Base-by-base conservation (phyloP, 2,113 vertebrate species). In the Chloropsis hardwickii region DNA sequence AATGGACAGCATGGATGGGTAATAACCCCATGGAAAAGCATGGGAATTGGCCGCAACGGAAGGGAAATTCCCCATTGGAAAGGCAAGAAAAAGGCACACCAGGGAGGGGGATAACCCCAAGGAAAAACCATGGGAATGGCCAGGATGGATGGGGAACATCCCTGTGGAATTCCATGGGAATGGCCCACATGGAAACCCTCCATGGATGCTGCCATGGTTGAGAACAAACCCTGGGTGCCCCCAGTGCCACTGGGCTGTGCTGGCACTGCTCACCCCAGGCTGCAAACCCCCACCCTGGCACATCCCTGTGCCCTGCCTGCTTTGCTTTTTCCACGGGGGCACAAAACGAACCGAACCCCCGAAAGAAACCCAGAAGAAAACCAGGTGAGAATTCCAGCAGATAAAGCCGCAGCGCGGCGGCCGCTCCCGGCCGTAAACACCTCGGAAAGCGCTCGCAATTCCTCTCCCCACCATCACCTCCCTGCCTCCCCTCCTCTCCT, bases 351-450 rank as follows among this genome's bases (percentile, higher is more conserved):
- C 28, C 0, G 0, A 60, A 19, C 58, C 27, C 12, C 21, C 21
- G 5, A 6, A 6, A 35, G 42, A 37, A 56, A 53, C 0, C 27
- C 28, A 3, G 28, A 57, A 57, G 81, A 27, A 37, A 87, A 67
- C 76, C 90, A 95, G 91, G 94, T 90, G 95, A 95, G 90, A 96
- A 85, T 94, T 96, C 88, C 82, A 88, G 91, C 80, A 95, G 93
- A 97, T 95, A 80, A 94, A 94, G 92, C 73, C 7, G 12, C 64
- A 16, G 79, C 78, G 47, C 89, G 37, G 96, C 95, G 89, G 97
- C 97, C 93, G 92, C 92, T 96, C 77, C 50, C 93, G 96, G 97
- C 97, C 97, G 96, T 98, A 97, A 98, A 98, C 97, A 95, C 96
- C 97, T 97, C 88, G 91, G 92, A 51, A 97, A 97, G 95, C 29